Conservation (phyloP, 2,113 vertebrate species). For the Catharus bicknelli region DNA sequence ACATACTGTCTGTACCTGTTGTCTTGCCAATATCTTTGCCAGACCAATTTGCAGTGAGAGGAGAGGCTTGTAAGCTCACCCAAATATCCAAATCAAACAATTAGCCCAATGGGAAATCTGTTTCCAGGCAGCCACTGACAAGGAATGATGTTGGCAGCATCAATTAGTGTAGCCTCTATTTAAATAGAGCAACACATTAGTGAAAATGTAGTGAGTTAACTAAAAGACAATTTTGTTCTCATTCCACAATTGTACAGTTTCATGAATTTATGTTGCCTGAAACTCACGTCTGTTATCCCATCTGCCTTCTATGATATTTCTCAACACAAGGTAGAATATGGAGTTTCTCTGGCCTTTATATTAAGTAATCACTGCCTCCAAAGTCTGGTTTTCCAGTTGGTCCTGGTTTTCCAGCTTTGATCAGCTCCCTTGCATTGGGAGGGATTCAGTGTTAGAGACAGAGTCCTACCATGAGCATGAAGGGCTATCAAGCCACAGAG, state of each 20-base stretch:
- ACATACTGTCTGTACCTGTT: background rate
- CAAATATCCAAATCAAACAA: background rate
- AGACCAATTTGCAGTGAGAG: background rate
- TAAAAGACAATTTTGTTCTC: background rate
- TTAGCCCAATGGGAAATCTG: background rate
- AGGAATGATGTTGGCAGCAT: background rate
- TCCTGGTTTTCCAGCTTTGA: background rate
- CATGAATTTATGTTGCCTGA: background rate
- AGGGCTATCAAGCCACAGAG: background rate
- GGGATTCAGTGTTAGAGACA: background rate
- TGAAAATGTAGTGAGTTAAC: background rate
- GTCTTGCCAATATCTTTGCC: background rate
- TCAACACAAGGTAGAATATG: background rate
- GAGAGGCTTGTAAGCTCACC: background rate
- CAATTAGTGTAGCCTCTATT: background rate
- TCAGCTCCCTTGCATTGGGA: background rate
- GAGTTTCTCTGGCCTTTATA: background rate
- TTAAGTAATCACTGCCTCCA: background rate
- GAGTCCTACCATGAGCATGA: background rate
- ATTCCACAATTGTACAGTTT: background rate
- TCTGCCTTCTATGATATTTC: background rate
- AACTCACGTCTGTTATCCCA: background rate
- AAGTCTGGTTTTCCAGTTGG: background rate
- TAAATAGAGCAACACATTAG: background rate
- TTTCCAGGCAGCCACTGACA: background rate